These are phyloP conservation scores for Halcyon senegalensis DNA, from an alignment of 2,113 vertebrate genomes.

Conservation along the genomic window DNA sequence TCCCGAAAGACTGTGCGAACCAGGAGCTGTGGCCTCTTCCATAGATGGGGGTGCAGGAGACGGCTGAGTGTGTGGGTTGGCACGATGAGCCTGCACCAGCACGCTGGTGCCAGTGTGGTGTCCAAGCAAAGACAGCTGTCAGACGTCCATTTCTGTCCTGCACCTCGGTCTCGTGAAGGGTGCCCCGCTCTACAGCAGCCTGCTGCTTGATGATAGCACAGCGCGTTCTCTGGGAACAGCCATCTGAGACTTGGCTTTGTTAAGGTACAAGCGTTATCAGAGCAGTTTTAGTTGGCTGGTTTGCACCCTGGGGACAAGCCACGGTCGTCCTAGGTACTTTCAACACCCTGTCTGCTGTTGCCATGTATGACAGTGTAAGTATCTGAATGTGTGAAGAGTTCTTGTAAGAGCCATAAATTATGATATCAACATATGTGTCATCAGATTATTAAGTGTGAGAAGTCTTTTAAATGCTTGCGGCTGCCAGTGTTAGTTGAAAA, in stretches of 20 bases:
- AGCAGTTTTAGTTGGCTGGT: background rate
- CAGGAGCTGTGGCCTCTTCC: background rate
- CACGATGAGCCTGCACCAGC: background rate
- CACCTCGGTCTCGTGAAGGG: background rate
- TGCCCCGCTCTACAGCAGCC: background rate
- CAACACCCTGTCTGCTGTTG: constrained; percentile 82
- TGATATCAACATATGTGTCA: constrained; percentile 16
- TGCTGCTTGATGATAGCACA: background rate
- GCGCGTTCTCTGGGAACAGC: accelerated
- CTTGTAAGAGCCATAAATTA: constrained; percentile 37
- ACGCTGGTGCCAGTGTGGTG: background rate
- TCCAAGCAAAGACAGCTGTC: background rate
- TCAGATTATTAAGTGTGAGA: constrained; percentile 26
- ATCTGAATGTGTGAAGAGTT: constrained; percentile 37
- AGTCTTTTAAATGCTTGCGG: background rate
- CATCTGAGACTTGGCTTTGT: background rate
- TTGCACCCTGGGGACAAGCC: background rate
- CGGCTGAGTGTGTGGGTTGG: background rate
- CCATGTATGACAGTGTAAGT: constrained; percentile 67
- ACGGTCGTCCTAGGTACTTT: constrained; percentile 62
- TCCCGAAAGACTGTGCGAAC: background rate
- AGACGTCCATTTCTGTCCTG: background rate
- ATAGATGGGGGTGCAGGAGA: background rate
- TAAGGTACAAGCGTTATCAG: background rate
- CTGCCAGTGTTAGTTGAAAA: constrained; percentile 4